A percentile compares a stretch with the other conserved stretches of the same genome.
Conservation (phyloP, 2,797 vertebrate genomes). For the Coregonus sp. region DNA sequence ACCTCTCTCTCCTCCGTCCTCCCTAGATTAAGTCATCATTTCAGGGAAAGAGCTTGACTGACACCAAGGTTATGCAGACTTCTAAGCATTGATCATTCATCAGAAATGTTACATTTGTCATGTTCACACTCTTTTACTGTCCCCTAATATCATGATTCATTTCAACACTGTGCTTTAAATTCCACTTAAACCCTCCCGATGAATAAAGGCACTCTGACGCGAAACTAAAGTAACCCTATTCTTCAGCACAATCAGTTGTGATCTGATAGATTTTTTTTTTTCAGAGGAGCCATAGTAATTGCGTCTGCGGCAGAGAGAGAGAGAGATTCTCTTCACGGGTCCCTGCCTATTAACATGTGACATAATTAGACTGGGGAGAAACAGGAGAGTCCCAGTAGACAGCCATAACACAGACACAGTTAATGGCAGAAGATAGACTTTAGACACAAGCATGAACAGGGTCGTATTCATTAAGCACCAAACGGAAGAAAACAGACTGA, state of each 20-base stretch:
- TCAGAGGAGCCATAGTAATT: slow-evolving; percentile 58
- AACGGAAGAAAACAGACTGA: no score
- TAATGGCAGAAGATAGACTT: slow-evolving; percentile 26
- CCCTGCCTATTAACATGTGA: slow-evolving; percentile 36
- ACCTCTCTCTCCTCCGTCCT: slow-evolving; percentile 1
- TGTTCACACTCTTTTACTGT: background rate
- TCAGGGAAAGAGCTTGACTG: background rate
- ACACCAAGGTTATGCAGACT: slow-evolving; percentile 26
- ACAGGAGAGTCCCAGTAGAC: slow-evolving; percentile 24
- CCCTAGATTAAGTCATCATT: slow-evolving; percentile 6
- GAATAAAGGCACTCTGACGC: background rate
- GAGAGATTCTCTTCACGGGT: slow-evolving; percentile 50
- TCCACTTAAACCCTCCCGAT: background rate
- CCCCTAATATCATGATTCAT: background rate
- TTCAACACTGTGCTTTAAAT: background rate
- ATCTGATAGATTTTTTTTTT: background rate
- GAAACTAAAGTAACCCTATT: slow-evolving; percentile 1
- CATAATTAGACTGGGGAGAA: slow-evolving; percentile 55
- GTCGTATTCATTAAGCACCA: no score
- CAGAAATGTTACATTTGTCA: background rate
- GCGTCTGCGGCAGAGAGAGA: slow-evolving; percentile 42
- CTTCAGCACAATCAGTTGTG: background rate
- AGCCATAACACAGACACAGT: slow-evolving; percentile 52
- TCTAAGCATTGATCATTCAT: slow-evolving; percentile 4
- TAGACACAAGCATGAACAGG: background rate